These are phyloP conservation scores for Chloroclystis v-ata DNA, from an alignment of 2,888 invertebrate genomes.

Conservation along the genomic window DNA sequence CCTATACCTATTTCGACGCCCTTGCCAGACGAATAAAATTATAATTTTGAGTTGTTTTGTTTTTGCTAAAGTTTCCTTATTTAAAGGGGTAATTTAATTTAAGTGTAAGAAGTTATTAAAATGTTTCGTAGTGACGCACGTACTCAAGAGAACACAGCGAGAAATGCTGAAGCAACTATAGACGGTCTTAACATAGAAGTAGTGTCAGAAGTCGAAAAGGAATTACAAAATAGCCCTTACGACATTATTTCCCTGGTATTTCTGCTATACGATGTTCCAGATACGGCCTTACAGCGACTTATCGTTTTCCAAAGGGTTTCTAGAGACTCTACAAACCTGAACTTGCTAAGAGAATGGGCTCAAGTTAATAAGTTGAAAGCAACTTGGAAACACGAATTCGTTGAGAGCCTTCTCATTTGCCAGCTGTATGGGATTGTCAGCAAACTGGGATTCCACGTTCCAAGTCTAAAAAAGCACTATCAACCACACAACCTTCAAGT, in stretches of 20 bases:
- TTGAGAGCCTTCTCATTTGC: slow-evolving; percentile 64
- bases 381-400: slow-evolving; percentile 60
- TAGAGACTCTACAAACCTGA: slow-evolving; percentile 47
- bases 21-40: no score
- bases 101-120: no score
- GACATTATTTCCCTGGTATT: slow-evolving; percentile 66
- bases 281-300: slow-evolving; percentile 61
- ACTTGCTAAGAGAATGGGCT: slow-evolving; percentile 63
- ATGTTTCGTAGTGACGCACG: slow-evolving; percentile 45
- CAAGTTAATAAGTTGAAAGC: slow-evolving; percentile 45
- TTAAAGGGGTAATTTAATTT: no score
- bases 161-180: slow-evolving; percentile 36
- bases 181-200: slow-evolving; percentile 48
- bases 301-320: slow-evolving; percentile 54
- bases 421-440: slow-evolving; percentile 54
- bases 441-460: slow-evolving; percentile 56
- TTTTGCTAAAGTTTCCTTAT: no score
- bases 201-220: slow-evolving; percentile 57
- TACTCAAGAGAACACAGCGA: slow-evolving; percentile 16
- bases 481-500: slow-evolving; percentile 42
- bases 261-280: slow-evolving; percentile 60
- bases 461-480: slow-evolving; percentile 46
- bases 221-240: slow-evolving; percentile 47
- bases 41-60: no score
- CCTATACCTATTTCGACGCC: no score